Evolutionary conservation across 2,888 invertebrate species (phyloP), one percentile per base, ranked within the genome.

Genomic region (Standfussiana lucernea): DNA sequence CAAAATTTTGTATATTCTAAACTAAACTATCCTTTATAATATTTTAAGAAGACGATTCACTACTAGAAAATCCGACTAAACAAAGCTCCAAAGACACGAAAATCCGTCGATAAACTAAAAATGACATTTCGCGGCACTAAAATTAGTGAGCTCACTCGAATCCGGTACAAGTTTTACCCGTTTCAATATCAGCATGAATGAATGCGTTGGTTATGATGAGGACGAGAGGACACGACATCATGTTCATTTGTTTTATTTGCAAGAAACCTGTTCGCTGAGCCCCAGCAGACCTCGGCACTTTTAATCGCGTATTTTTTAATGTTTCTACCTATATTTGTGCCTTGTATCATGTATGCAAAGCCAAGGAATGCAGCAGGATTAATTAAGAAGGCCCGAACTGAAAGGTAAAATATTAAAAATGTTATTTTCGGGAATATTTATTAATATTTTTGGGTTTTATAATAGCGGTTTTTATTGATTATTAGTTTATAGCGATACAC

Each of bases 141-240:
- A 83, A 84, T 78, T 76, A 75, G 84, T 78, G 86, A 76, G 79
- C 79, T 64, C 72, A 79, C 70, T 85, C 75, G 70, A 75, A n/a
- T 79, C 75, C 87, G 82, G 84, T 89, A 83, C 86, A 83, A 73
- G 86, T 84, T 88, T 86, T 80, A 79, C 79, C 74, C 80, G 85
- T 86, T 90, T 89, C 88, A 89, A 87, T 82, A 80, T 77, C 81
- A 90, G 91, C 90, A 91, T 93, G 92, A 93, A 94, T 93, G 93
- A 90, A 90, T 87, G 64, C 80, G 82, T 74, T 80, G 79, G 80
- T 86, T 82, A 79, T 79, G 87, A 83, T 72, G 64, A 69, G 72
- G 71, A 80, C 70, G 72, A 86, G 89, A 89, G 88, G 88, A 91
- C 90, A 90, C 85, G 88, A 91, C 89, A 91, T 88, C 88, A 88